These are phyloP conservation scores for Nomada goodeniana DNA, from an alignment of 2,888 invertebrate species.

Conservation along the genomic window DNA sequence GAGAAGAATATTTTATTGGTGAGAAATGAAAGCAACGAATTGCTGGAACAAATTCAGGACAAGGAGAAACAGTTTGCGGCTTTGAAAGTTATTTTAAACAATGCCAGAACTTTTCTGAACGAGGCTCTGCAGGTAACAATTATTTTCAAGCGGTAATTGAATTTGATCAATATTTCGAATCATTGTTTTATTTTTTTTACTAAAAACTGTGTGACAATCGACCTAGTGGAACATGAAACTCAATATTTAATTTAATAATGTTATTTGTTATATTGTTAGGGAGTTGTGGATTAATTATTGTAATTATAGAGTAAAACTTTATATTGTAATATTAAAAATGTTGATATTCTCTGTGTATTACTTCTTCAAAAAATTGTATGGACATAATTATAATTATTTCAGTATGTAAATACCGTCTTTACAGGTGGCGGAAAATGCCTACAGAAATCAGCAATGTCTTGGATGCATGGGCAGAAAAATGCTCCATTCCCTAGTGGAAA, in stretches of 20 bases:
- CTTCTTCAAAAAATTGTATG: not conserved
- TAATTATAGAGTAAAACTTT: too few relatives aligned
- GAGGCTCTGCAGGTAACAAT: conserved; percentile 73
- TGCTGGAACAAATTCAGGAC: conserved; percentile 84
- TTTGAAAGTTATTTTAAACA: conserved; percentile 86
- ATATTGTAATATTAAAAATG: too few relatives aligned
- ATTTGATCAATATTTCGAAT: not conserved
- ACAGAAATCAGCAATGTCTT: conserved; percentile 69
- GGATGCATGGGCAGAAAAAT: conserved; percentile 76
- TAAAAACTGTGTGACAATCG: not conserved
- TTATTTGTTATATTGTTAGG: too few relatives aligned
- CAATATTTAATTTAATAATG: not conserved
- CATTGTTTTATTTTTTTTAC: not conserved
- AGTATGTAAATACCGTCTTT: conserved; percentile 39
- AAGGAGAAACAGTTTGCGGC: conserved; percentile 86
- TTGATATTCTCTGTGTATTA: not conserved
- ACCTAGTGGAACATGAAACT: too few relatives aligned
- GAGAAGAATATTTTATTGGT: conserved; percentile 87
- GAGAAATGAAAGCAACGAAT: conserved; percentile 84
- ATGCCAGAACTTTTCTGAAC: conserved; percentile 84
- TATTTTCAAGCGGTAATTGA: not conserved
- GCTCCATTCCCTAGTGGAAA: conserved; percentile 77
- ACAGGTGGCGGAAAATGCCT: conserved; percentile 68
- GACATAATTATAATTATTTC: not conserved
- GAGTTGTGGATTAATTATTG: too few relatives aligned